Base-by-base conservation (phyloP, 2,113 vertebrate genomes). In the Esox niger region DNA sequence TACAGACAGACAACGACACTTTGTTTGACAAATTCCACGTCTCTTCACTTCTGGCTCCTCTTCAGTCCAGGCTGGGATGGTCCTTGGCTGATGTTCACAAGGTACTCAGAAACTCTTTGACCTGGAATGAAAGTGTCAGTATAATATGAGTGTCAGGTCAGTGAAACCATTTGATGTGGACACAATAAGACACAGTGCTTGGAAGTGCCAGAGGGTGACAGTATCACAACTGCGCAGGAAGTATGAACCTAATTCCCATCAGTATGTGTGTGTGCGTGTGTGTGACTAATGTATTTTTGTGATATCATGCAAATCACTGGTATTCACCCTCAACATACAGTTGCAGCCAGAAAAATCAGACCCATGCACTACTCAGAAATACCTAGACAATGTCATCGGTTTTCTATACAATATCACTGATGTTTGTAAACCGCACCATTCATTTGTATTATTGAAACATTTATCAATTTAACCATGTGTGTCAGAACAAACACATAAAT, bases 71-170 rank as follows among this genome's bases (percentile, higher is more conserved):
- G 17, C 6, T 13, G 13, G n/a, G 26, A 52, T 62, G 9, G 32
- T 52, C 59, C 27, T 4, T 20, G 7, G 2, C 9, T 4, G 29
- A 31, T 1, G 7, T 47, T 84, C 6, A 90, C 56, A 92, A 68
- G 0, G 75, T 84, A 74, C 68, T 86, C 68, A 92, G 38, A 74
- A 91, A 90, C 69, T 90, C 89, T 52, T 89, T 90, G 47, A 90
- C 90, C 91, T 91, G 72, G 47, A 81, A 71, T 63, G 63, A 21
- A 61, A 69, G 21, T 11, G 9, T 56, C 54, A 56, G n/a, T 43
- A 15, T 43, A 43, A 43, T 43, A 15, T 1, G 38, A 15, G 38
- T 17, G 15, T 43, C 38, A 4, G 38, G 38, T 43, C 38, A 43
- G 38, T 43, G 3, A 4, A 43, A 43, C 1, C 15, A 1, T 43